Evolutionary conservation across 2,888 invertebrate species (phyloP).

Genomic region (Liopterus haemorrhoidalis): DNA sequence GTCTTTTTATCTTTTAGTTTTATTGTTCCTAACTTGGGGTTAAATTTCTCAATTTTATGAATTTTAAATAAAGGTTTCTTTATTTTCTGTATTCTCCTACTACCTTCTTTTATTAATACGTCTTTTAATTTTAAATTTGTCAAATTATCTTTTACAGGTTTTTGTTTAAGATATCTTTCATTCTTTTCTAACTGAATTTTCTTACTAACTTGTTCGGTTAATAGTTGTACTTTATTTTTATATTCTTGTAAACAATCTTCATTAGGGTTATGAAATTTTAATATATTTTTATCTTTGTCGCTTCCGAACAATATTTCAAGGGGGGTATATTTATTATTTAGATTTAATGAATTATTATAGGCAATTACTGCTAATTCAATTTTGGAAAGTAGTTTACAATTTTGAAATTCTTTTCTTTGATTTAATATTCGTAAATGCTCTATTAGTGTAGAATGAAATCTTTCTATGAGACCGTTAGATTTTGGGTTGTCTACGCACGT

Average conservation of each 20-base stretch:
- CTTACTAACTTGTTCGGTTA: neutral
- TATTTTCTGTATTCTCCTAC: neutral
- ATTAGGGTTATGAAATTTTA: neutral
- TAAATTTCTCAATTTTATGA: neutral
- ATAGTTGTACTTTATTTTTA: neutral
- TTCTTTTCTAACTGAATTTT: neutral
- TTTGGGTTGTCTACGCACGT: neutral
- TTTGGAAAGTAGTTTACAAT: neutral
- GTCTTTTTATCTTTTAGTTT: neutral
- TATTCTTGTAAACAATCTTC: slow-evolving; percentile 1
- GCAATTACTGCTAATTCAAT: slow-evolving; percentile 4
- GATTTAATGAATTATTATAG: slow-evolving; percentile 7
- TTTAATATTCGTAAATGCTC: slow-evolving; percentile 7
- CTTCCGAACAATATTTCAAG: slow-evolving; percentile 2
- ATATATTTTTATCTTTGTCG: neutral
- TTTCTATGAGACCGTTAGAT: slow-evolving; percentile 5
- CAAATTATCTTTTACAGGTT: neutral
- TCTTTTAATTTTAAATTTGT: neutral
- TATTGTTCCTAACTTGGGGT: neutral
- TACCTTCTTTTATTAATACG: slow-evolving; percentile 1
- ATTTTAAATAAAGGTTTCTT: neutral
- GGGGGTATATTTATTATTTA: neutral
- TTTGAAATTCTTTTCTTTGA: slow-evolving; percentile 2
- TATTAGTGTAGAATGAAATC: slow-evolving; percentile 10
- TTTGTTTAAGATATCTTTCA: slow-evolving; percentile 1